Base-by-base conservation (phyloP, 2,888 invertebrate species). In the Apomyelois bistriatella region DNA sequence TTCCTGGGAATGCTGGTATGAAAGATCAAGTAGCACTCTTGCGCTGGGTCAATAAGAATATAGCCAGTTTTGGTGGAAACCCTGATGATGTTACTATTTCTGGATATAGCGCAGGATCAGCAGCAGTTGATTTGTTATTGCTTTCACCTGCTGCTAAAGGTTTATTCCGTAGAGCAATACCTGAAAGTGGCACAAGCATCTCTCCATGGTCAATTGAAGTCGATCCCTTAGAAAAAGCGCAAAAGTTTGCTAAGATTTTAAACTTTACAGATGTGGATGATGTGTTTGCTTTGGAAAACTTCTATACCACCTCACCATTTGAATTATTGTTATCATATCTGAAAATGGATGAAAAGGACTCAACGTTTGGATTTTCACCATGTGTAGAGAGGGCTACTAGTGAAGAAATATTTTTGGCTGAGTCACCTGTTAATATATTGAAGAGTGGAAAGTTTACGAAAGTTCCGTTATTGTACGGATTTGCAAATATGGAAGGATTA, bases 1-100 rank as follows among this genome's bases (percentile, higher is more conserved):
- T 46, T 0, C 80, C 80, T 1, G 81, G 81, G 0, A 81, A 81
- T 49, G 82, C 80, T 8, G 80, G 81, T 0, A 60, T 82, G 62
- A 82, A 82, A 54, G 79, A 82, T 40, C 76, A 76, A 55, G 62
- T 82, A 1, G 74, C 75, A 0, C 53, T 74, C 0, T 54, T 82
- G 10, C 70, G 68, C 0, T 82, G 82, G 82, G 76, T 82, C 1
- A 60, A 74, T 12, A 64, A 66, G 10, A 78, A 82, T 43, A 81
- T 82, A 2, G 73, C 65, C 0, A 67, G 52, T 8, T 82, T 74
- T 22, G 76, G 82, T 0, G 82, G 80, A 4, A 75, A 81, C 49
- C 76, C 81, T 28, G 50, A 72, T 41, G 78, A 82, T 40, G 70
- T 82, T 0, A 78, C 82, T 0, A 51, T 82, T 8, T 58, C 53